Conservation (phyloP, 2,797 vertebrate species). For the Nyctalus aviator region DNA sequence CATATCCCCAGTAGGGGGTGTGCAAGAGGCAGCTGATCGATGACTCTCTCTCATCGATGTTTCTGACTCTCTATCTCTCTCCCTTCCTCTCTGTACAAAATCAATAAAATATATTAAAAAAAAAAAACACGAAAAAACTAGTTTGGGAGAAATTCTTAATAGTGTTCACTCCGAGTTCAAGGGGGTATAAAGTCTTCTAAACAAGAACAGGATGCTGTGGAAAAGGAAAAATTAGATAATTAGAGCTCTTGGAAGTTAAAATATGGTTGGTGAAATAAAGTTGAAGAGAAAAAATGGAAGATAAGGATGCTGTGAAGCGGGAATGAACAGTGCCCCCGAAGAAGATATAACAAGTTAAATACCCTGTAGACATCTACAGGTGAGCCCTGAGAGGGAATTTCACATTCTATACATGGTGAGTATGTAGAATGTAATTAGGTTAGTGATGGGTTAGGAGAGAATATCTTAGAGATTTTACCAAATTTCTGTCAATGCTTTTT, state of each 20-base stretch:
- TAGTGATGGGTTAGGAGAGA: background rate
- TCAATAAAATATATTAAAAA: no score
- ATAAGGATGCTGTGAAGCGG: background rate
- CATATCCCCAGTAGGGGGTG: no score
- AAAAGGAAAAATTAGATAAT: background rate
- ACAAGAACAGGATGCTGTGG: background rate
- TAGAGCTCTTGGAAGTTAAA: slow-evolving; percentile 3
- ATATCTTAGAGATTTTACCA: background rate
- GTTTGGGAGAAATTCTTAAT: slow-evolving; percentile 1
- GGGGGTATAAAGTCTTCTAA: background rate
- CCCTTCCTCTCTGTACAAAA: no score
- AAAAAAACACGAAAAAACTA: background rate
- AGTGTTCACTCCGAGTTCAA: background rate
- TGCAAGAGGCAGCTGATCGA: no score
- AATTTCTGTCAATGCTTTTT: background rate
- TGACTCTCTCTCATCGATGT: no score
- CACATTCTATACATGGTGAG: background rate
- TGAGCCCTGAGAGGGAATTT: background rate
- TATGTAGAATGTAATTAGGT: background rate
- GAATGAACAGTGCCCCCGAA: background rate
- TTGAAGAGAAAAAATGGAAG: slow-evolving; percentile 14
- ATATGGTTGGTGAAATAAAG: background rate
- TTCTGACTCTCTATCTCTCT: no score
- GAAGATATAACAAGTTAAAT: background rate
- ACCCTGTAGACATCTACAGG: background rate